Evolutionary conservation across 2,797 vertebrate species (phyloP).

Genomic region (Pantherophis alleghaniensis): DNA sequence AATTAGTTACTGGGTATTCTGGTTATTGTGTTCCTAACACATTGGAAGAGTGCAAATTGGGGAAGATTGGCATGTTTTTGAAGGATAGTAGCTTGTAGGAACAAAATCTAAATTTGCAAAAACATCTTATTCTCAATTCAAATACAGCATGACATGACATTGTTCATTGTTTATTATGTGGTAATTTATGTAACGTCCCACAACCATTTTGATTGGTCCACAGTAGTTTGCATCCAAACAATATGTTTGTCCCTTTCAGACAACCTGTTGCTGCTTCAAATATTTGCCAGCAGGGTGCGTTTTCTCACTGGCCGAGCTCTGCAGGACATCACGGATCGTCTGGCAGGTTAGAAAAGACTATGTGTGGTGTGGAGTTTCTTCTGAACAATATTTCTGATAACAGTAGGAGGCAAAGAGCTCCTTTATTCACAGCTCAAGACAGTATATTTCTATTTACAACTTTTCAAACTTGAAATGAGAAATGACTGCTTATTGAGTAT

Average conservation of each 20-base stretch:
- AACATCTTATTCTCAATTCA: not conserved
- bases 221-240: not conserved
- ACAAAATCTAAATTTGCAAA: not conserved
- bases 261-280: slow-evolving; percentile 62
- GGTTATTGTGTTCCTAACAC: not conserved
- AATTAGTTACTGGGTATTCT: not conserved
- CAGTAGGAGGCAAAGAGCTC: not conserved
- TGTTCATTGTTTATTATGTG: not conserved
- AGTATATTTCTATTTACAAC: not conserved
- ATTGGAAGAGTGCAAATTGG: not conserved
- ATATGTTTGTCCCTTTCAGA: slow-evolving; percentile 62
- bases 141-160: not conserved
- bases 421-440: not conserved
- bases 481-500: not conserved
- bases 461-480: not conserved
- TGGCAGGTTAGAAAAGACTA: slow-evolving; percentile 62
- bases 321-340: slow-evolving; percentile 58
- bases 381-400: not conserved
- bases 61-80: not conserved
- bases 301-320: slow-evolving; percentile 64
- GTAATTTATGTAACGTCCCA: not conserved
- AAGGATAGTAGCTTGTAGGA: not conserved
- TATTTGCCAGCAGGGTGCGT: slow-evolving; percentile 46
- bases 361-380: not conserved
- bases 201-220: rapidly evolving